Evolutionary conservation across 2,113 vertebrate species (phyloP).

Genomic region (Pterocles burchelli): DNA sequence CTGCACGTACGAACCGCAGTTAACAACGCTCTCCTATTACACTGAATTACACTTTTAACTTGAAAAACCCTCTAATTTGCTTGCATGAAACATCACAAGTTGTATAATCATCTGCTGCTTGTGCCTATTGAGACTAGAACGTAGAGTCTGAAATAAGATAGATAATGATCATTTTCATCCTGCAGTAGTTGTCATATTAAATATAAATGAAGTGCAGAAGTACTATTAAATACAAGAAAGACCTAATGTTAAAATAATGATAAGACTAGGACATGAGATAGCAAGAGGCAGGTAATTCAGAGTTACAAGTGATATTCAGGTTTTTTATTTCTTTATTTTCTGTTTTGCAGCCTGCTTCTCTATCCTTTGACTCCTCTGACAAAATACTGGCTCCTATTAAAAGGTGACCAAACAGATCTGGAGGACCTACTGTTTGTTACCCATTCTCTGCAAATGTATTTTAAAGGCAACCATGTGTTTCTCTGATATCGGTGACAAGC

Average conservation of each 20-base stretch:
- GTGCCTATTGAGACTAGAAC: constrained; percentile 54
- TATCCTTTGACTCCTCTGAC: constrained; percentile 5
- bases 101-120: constrained; percentile 60
- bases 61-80: constrained; percentile 59
- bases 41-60: constrained; percentile 67
- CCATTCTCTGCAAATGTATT: neutral
- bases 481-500: neutral
- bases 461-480: constrained; percentile 24
- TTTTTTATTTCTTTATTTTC: neutral
- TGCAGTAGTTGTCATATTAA: constrained; percentile 54
- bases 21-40: constrained; percentile 58
- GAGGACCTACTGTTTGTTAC: neutral
- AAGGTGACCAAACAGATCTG: neutral
- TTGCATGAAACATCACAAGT: constrained; percentile 56
- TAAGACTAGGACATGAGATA: constrained; percentile 34
- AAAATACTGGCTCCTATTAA: neutral
- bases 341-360: constrained; percentile 22
- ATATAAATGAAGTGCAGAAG: constrained; percentile 51
- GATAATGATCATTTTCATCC: constrained; percentile 59
- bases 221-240: constrained; percentile 36
- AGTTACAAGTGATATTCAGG: constrained; percentile 22
- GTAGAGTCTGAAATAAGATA: constrained; percentile 47
- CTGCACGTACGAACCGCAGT: neutral
- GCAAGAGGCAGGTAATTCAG: constrained; percentile 4
- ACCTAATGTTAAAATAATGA: constrained; percentile 53